These are phyloP conservation scores for Macroramphosus scolopax DNA, from an alignment of 2,797 vertebrate species.

Conservation along the genomic window DNA sequence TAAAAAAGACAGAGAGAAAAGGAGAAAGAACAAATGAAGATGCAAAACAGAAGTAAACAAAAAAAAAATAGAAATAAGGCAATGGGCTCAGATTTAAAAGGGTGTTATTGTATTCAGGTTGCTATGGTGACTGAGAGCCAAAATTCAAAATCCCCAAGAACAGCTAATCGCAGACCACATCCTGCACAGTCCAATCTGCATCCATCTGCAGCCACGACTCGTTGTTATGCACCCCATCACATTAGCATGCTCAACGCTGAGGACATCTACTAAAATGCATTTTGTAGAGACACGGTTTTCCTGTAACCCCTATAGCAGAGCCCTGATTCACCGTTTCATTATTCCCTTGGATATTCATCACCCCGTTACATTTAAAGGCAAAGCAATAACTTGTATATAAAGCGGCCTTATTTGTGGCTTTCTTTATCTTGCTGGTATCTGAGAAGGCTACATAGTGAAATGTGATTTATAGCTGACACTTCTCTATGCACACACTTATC, in stretches of 20 bases:
- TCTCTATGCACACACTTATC: slow-evolving; percentile 75
- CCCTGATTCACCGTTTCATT: slow-evolving; percentile 28
- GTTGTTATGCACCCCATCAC: slow-evolving; percentile 42
- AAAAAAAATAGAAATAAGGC: slow-evolving; percentile 19
- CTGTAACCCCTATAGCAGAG: slow-evolving; percentile 31
- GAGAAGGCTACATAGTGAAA: slow-evolving; percentile 76
- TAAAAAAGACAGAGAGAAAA: neutral
- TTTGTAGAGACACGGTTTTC: slow-evolving; percentile 44
- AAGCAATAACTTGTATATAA: slow-evolving; percentile 63
- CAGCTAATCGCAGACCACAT: slow-evolving; percentile 66
- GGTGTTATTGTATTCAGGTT: slow-evolving; percentile 74
- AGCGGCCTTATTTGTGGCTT: slow-evolving; percentile 60
- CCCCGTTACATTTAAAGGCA: slow-evolving; percentile 62
- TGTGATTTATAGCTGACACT: slow-evolving; percentile 75
- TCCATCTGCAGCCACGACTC: slow-evolving; percentile 61
- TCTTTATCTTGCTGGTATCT: slow-evolving; percentile 82
- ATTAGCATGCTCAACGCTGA: slow-evolving; percentile 58
- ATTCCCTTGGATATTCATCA: slow-evolving; percentile 56
- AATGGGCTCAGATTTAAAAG: slow-evolving; percentile 66
- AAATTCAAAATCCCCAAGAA: slow-evolving; percentile 73
- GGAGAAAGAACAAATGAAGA: neutral
- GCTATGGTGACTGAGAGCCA: slow-evolving; percentile 74
- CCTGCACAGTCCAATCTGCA: slow-evolving; percentile 60
- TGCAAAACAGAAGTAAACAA: neutral
- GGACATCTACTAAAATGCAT: slow-evolving; percentile 55